Conservation (phyloP, 92 coral and sea anemone genomes). For the Porites divaricata region DNA sequence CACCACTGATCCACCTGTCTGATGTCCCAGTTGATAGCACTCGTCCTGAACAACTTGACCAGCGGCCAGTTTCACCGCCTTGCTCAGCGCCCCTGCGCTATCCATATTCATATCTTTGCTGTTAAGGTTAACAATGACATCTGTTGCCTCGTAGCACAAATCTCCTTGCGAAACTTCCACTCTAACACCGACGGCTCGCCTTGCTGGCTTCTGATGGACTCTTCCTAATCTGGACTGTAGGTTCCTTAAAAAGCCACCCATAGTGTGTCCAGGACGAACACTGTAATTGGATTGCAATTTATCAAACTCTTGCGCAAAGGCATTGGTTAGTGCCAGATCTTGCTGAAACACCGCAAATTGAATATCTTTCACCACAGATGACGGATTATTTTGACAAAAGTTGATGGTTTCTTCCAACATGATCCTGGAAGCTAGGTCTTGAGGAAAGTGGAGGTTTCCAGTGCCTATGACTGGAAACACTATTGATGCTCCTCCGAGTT, state of each 20-base stretch:
- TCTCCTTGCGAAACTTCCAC: conserved; percentile 45
- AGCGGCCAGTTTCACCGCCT: conserved; percentile 22
- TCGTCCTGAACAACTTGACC: conserved; percentile 45
- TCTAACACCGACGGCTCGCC: neutral
- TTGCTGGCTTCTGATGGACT: neutral
- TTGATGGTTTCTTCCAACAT: conserved; percentile 67
- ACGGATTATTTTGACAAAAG: conserved; percentile 42
- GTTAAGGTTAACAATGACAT: conserved; percentile 73
- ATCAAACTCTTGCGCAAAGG: conserved; percentile 64
- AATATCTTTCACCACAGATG: conserved; percentile 59
- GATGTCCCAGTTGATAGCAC: conserved; percentile 47
- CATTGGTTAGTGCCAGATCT: conserved; percentile 57
- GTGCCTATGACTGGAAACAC: conserved; percentile 91
- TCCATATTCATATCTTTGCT: too few species aligned
- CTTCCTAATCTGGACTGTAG: neutral
- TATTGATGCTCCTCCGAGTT: conserved; percentile 53
- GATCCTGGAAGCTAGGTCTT: conserved; percentile 51
- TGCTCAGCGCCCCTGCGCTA: conserved; percentile 25
- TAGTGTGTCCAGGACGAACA: neutral
- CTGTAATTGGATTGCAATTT: neutral
- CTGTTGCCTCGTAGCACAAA: conserved; percentile 36
- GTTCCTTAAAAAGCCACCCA: neutral
- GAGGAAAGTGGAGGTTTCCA: conserved; percentile 73
- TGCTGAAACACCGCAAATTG: conserved; percentile 77
- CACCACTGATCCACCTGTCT: conserved; percentile 40